These are phyloP conservation scores for Stigmatopora nigra DNA, from an alignment of 2,113 vertebrate species.

Conservation along the genomic window DNA sequence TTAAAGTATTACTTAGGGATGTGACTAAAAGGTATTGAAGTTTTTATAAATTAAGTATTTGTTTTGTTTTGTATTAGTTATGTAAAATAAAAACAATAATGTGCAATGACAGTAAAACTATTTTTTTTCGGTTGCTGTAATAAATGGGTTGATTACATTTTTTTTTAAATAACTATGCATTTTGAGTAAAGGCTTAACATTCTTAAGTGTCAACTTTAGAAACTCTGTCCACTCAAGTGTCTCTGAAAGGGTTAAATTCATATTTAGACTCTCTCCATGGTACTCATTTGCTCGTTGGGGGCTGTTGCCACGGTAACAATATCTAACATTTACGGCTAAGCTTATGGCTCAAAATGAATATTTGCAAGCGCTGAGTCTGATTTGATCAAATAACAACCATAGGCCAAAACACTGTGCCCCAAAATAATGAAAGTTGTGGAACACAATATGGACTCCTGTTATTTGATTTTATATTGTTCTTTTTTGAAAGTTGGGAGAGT, in stretches of 20 bases:
- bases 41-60: too few species aligned
- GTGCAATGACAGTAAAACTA: too few species aligned
- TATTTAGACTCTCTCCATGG: slow-evolving; percentile 10
- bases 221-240: too few species aligned
- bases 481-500: not conserved
- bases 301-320: slow-evolving; percentile 16
- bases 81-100: too few species aligned
- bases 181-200: too few species aligned
- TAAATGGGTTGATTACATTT: too few species aligned
- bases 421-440: not conserved
- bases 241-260: not conserved
- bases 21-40: too few species aligned
- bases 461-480: not conserved
- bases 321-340: not conserved
- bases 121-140: too few species aligned
- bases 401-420: not conserved
- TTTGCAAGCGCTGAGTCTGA: not conserved
- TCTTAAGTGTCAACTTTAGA: too few species aligned
- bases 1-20: too few species aligned
- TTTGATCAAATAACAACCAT: slow-evolving; percentile 23
- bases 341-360: not conserved
- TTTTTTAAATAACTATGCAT: too few species aligned
- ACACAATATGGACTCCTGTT: not conserved
- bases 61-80: too few species aligned
- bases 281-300: slow-evolving; percentile 23